These are phyloP conservation scores for Gyrodactylus bullatarudis DNA, from an alignment of 1,140 invertebrate species.

Conservation along the genomic window DNA sequence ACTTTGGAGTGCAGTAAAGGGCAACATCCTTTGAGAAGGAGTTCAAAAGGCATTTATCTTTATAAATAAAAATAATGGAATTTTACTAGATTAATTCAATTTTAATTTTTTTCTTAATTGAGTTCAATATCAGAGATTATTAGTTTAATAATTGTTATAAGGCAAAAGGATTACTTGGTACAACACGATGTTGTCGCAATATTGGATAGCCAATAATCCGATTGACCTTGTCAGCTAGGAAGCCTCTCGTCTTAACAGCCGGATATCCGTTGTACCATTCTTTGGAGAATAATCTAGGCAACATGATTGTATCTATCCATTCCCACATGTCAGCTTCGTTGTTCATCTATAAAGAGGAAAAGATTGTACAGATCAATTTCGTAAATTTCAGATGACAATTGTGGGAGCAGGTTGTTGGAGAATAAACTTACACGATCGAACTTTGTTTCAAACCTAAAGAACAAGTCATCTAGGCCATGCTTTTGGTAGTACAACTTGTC, in stretches of 20 bases:
- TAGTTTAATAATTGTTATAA: background rate
- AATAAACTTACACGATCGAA: too few relatives aligned
- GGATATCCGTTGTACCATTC: conserved; percentile 24
- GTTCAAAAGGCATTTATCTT: background rate
- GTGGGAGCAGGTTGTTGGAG: too few relatives aligned
- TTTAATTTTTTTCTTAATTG: background rate
- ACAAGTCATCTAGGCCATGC: background rate
- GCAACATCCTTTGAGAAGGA: background rate
- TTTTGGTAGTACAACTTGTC: background rate
- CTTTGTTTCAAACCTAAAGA: background rate
- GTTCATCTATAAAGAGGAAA: conserved; percentile 11
- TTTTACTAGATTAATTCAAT: background rate
- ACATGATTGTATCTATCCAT: conserved; percentile 17
- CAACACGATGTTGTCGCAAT: conserved; percentile 22
- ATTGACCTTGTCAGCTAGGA: conserved; percentile 22
- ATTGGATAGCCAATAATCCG: conserved; percentile 26
- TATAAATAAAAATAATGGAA: background rate
- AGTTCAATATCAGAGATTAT: background rate
- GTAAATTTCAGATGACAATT: too few relatives aligned
- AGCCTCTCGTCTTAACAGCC: conserved; percentile 23
- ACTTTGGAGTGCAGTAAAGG: background rate
- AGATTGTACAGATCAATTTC: too few relatives aligned
- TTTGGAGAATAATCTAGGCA: conserved; percentile 19
- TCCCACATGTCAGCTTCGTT: conserved; percentile 20
- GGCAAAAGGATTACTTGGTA: conserved; percentile 12